Evolutionary conservation across 2,113 vertebrate species (phyloP), one percentile per base, ranked within the genome.

Genomic region (Apistogramma diplotaenia): DNA sequence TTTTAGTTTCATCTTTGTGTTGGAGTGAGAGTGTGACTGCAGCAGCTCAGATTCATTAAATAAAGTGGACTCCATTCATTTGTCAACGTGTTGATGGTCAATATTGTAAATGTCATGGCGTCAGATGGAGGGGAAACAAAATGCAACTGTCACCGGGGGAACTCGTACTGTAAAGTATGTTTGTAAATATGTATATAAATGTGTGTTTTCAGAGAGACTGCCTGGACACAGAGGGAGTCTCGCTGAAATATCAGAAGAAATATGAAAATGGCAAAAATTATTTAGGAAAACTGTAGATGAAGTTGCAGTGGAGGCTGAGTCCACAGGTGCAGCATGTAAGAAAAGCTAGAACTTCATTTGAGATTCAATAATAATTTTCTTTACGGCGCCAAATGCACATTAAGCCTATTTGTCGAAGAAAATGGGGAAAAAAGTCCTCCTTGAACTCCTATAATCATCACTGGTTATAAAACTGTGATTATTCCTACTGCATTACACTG

Each of bases 1-100:
- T 57, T 53, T 84, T 16, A 61, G 31, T 65, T 4, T 5, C 25
- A 58, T 37, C 18, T 12, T 16, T 51, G 1, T n/a, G 27, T 6
- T 13, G 71, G 75, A 84, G 65, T 71, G 82, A 11, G 40, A 61
- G 71, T 56, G 78, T 51, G 58, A 13, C 61, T 18, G 73, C 73
- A 76, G 81, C 7, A 12, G 40, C 56, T 61, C 77, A 81, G 35
- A 85, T 84, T 87, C 82, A 90, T 93, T 86, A 84, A 54, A 78
- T 82, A 84, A 90, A 93, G 88, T 92, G 92, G 81, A 85, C 31
- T 60, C 49, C 51, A 35, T 85, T 76, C 77, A 91, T 93, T 84
- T 59, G 84, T 91, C 88, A 46, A n/a, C 37, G 71, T 56, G 78
- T n/a, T 33, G 49, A 79, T 84, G 74, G 87, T 90, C 81, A 77